Evolutionary conservation across 2,888 invertebrate genomes (phyloP), one percentile per base, ranked within the genome.

Genomic region (Pycnomerus fuliginosus): DNA sequence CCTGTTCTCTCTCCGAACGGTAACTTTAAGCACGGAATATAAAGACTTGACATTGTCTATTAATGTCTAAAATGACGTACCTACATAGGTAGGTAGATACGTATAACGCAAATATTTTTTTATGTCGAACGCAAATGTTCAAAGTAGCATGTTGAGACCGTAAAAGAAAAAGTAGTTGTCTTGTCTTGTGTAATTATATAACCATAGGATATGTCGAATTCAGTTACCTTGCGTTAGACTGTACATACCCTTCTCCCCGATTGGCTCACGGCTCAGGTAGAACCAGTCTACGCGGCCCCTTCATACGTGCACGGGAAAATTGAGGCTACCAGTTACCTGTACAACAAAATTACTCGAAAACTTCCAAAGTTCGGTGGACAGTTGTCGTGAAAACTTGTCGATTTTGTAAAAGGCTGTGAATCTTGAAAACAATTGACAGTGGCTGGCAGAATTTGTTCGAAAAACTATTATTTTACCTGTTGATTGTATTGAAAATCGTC

Each of bases 281-380:
- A 67, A 68, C 68, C 69, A 69, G 69, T 69, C 67, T 64, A 62
- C 60, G 62, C 63, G 64, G 62, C 57, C 65, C 64, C 66, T 62
- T 53, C 53, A 46, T 52, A 52, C 53, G 54, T 52, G 51, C 60
- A 60, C 59, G 59, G 58, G 51, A 59, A 58, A 60, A 59, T 60
- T 55, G 58, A 60, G 61, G 60, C 61, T 58, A 61, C 60, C 52
- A 57, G 52, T 61, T 59, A 62, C 61, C 59, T 62, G 57, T 12
- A 14, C 11, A 47, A 54, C 50, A 49, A 48, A 58, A 52, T 48
- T 46, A 47, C 48, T 52, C 48, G 52, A 52, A 55, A 55, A 55
- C 48, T 52, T 44, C 42, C 44, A 50, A 45, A 49, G 52, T 38
- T 34, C 31, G 37, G 45, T 28, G 37, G 41, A 35, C 20, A 20